Conservation (phyloP, 2,113 vertebrate genomes). For the Nannobrachium achirus region DNA sequence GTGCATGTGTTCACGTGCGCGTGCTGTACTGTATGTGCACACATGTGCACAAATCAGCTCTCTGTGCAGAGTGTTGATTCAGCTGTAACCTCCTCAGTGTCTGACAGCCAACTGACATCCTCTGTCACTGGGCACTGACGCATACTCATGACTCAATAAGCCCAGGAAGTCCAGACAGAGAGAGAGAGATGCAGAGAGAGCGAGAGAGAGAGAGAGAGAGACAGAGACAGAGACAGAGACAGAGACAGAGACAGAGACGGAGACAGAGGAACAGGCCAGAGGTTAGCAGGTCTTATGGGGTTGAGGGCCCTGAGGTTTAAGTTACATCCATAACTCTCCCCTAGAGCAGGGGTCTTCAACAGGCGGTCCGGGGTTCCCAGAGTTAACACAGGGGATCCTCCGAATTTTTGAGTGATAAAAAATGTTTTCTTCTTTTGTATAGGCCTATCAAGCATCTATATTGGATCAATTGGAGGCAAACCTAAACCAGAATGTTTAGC, state of each 20-base stretch:
- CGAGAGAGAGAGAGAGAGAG: background rate
- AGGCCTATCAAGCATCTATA: no score
- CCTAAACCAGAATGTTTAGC: no score
- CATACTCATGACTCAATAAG: constrained; percentile 78
- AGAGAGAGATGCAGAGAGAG: background rate
- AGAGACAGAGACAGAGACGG: background rate
- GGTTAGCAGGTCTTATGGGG: constrained; percentile 56
- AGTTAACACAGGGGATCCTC: no score
- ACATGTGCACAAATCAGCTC: constrained; percentile 20
- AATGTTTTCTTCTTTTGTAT: no score
- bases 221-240: background rate
- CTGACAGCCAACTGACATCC: constrained; percentile 76
- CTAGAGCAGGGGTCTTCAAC: no score
- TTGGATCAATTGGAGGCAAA: no score
- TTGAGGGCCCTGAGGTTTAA: constrained; percentile 41
- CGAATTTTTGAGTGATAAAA: no score
- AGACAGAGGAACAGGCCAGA: constrained; percentile 41
- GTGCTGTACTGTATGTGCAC: constrained; percentile 21
- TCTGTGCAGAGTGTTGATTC: constrained; percentile 73
- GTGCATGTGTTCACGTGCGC: constrained; percentile 12
- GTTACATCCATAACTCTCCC: constrained; percentile 55
- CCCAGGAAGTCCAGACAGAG: constrained; percentile 59
- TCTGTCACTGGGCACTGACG: constrained; percentile 62
- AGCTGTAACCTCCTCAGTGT: constrained; percentile 70
- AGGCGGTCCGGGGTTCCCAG: no score